Base-by-base conservation (phyloP, 2,113 vertebrate species). In the Cyanoderma ruficeps region DNA sequence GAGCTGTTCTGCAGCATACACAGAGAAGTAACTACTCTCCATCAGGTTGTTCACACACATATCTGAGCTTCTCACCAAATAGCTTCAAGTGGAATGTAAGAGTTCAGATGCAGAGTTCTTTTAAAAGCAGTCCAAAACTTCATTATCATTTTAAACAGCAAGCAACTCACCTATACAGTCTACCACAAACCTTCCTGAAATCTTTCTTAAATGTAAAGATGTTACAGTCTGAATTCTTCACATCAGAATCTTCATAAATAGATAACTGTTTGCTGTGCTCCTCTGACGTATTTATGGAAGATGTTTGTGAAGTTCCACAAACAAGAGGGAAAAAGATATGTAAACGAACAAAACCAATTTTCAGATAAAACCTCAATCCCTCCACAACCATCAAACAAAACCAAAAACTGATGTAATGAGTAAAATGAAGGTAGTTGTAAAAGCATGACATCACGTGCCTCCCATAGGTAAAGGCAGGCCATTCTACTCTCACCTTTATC, bases 401-500 rank as follows among this genome's bases (percentile, higher is more conserved):
- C 87, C 81, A 88, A 94, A 97, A 96, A 95, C 65, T 88, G 97
- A 98, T 98, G 97, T 79, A 94, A 98, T 98, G 98, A 92, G 91
- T 94, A 96, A 95, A 97, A 97, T 97, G 97, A 97, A 96, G 92
- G 94, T 89, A 93, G 92, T 39, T 84, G 81, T 96, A 97, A 95
- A 96, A 97, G 69, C 94, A 97, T 92, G 88, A 93, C 87, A 91
- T 47, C 81, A 70, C 37, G 75, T 71, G 96, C 90, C 79, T 93
- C 56, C 91, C 88, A 72, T n/a, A 87, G 63, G 86, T 25, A 79
- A 80, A 78, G 57, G 67, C 8, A 9, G 82, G 63, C 76, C 50
- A 41, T 85, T 91, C 80, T 93, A 84, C 68, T 95, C 98, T 98
- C 97, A 99, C 99, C 99, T 99, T 99, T 99, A 95, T 99, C 99